phyloP scores from a whole-genome alignment of 2,888 invertebrate species.

The Serrognathus titanus region DNA sequence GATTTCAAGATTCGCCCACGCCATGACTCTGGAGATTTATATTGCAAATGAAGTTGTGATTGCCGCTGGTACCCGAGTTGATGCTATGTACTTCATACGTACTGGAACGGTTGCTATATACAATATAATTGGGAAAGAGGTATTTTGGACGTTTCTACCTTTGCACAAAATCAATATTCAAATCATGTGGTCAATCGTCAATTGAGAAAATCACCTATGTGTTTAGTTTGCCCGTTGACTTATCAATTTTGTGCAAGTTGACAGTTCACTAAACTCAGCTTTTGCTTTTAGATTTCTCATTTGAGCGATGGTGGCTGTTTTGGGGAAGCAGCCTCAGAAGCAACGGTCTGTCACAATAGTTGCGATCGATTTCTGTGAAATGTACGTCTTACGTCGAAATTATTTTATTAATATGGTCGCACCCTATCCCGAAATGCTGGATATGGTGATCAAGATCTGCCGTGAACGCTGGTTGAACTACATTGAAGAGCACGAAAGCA shows the following conservation, averaged over 20 bases:
- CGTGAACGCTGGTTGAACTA: too few relatives aligned
- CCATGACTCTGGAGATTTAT: conserved; percentile 42
- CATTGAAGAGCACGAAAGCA: too few relatives aligned
- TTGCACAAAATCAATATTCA: too few relatives aligned
- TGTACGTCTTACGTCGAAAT: conserved; percentile 41
- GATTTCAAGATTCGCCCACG: conserved; percentile 34
- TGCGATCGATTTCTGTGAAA: conserved; percentile 49
- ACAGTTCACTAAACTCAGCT: too few relatives aligned
- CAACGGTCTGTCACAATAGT: conserved; percentile 44
- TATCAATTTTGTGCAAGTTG: too few relatives aligned
- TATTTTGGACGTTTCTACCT: conserved; percentile 42
- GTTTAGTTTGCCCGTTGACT: too few relatives aligned
- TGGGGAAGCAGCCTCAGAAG: conserved; percentile 49
- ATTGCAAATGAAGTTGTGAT: conserved; percentile 44
- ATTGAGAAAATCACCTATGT: too few relatives aligned
- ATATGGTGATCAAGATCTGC: conserved; percentile 35
- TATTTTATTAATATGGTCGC: conserved; percentile 45
- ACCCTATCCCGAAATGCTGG: conserved; percentile 42
- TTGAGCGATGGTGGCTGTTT: conserved; percentile 50
- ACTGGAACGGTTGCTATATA: conserved; percentile 50
- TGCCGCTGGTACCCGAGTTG: conserved; percentile 38
- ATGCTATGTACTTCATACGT: conserved; percentile 45
- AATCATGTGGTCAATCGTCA: too few relatives aligned
- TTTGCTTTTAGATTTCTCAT: conserved; percentile 44
- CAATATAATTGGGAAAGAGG: conserved; percentile 44